Conservation (phyloP, 2,113 vertebrate species). For the Tonatia bakeri region DNA sequence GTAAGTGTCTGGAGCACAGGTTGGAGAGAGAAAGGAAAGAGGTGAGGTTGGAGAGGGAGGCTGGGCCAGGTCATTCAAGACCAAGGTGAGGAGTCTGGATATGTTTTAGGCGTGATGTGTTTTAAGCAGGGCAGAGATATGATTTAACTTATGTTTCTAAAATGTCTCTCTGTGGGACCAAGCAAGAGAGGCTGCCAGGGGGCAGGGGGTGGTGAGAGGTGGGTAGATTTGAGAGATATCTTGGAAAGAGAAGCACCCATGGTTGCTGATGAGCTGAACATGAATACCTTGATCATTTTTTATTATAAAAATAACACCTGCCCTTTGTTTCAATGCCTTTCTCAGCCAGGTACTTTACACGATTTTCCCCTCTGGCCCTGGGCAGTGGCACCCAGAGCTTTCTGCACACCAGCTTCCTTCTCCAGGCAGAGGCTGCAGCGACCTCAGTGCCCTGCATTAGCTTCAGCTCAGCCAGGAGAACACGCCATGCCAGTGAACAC, state of each 20-base stretch:
- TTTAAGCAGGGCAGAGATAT: background rate
- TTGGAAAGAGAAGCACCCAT: background rate
- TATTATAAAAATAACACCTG: background rate
- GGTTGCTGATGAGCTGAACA: background rate
- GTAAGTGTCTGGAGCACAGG: background rate
- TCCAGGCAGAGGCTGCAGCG: background rate
- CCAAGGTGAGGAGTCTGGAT: background rate
- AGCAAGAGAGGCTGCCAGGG: fast-evolving
- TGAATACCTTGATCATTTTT: background rate
- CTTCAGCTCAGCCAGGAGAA: background rate
- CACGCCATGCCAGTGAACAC: fast-evolving
- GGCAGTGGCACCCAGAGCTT: background rate
- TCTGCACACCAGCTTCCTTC: background rate
- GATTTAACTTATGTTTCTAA: slow-evolving; percentile 25
- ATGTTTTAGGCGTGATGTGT: background rate
- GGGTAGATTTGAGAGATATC: background rate
- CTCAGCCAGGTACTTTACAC: background rate
- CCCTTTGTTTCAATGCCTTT: background rate
- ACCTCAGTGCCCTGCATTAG: too few relatives aligned
- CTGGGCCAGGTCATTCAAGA: background rate
- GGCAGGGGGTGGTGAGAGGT: fast-evolving
- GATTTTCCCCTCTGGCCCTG: background rate
- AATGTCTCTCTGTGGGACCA: background rate
- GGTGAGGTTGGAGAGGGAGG: background rate
- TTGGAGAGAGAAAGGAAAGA: background rate